phyloP scores from a whole-genome alignment of 2,888 invertebrate species.

The Microplitis deprimator region DNA sequence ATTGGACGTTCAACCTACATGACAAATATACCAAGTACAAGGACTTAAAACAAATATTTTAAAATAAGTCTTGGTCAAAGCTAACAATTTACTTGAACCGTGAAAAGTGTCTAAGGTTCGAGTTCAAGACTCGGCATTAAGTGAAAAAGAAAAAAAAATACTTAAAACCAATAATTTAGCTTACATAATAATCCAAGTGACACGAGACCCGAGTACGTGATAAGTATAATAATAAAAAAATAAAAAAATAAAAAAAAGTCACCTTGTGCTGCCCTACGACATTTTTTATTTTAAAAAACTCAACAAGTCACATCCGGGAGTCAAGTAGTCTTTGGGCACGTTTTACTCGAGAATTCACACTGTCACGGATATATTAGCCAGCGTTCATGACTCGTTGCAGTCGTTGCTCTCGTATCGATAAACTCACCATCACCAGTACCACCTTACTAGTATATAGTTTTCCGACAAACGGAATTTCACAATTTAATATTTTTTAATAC shows the following conservation, averaged over 20 bases:
- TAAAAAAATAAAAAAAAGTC: background rate
- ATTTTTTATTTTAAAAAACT: conserved; percentile 11
- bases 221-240: background rate
- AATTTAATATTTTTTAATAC: too few relatives aligned
- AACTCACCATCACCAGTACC: background rate
- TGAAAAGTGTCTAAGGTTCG: too few relatives aligned
- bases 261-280: background rate
- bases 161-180: background rate
- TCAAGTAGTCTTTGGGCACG: conserved; percentile 27
- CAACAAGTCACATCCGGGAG: conserved; percentile 21
- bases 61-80: too few relatives aligned
- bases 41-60: too few relatives aligned
- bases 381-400: conserved; percentile 44
- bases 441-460: too few relatives aligned
- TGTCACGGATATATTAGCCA: conserved; percentile 49
- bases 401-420: background rate
- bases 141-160: too few relatives aligned
- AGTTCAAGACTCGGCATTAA: too few relatives aligned
- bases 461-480: too few relatives aligned
- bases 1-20: background rate
- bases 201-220: background rate
- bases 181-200: background rate
- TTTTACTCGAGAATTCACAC: conserved; percentile 43
- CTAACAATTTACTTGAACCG: too few relatives aligned
- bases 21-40: too few relatives aligned